Evolutionary conservation across 2,113 vertebrate genomes (phyloP).

Genomic region (Ivindomyrus marchei): DNA sequence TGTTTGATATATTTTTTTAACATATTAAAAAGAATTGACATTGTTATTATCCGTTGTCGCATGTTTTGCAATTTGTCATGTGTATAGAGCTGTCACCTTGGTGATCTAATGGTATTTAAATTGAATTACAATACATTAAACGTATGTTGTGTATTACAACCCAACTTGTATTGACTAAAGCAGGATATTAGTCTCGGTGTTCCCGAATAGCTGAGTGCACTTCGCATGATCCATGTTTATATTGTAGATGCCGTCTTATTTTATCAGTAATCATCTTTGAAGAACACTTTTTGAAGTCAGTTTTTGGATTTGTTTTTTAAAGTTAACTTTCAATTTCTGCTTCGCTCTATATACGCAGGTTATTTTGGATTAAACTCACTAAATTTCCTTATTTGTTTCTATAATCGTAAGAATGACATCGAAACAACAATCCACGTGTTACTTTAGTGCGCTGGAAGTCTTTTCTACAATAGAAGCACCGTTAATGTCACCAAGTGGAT

Average conservation of each 20-base stretch:
- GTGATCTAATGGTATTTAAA: slow-evolving; percentile 57
- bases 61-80: slow-evolving; percentile 41
- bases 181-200: slow-evolving; percentile 42
- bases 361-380: not conserved
- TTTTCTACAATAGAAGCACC: not conserved
- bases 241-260: slow-evolving; percentile 44
- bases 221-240: slow-evolving; percentile 41
- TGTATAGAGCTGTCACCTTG: slow-evolving; percentile 45
- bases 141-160: slow-evolving; percentile 46
- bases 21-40: slow-evolving; percentile 18
- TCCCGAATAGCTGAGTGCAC: slow-evolving; percentile 39
- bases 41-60: slow-evolving; percentile 31
- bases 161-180: slow-evolving; percentile 36
- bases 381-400: not conserved
- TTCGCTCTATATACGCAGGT: not conserved
- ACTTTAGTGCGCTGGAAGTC: not conserved
- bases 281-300: slow-evolving; percentile 17
- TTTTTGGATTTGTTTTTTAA: slow-evolving; percentile 20
- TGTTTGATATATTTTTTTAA: slow-evolving; percentile 9
- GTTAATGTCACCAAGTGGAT: not conserved
- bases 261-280: slow-evolving; percentile 38
- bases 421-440: not conserved
- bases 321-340: not conserved
- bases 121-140: slow-evolving; percentile 61
- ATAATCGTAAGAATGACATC: not conserved